Percentiles rank a stretch among this genome's conserved stretches.
Conservation (phyloP, 2,888 invertebrate species). For the Pyralis farinalis region DNA sequence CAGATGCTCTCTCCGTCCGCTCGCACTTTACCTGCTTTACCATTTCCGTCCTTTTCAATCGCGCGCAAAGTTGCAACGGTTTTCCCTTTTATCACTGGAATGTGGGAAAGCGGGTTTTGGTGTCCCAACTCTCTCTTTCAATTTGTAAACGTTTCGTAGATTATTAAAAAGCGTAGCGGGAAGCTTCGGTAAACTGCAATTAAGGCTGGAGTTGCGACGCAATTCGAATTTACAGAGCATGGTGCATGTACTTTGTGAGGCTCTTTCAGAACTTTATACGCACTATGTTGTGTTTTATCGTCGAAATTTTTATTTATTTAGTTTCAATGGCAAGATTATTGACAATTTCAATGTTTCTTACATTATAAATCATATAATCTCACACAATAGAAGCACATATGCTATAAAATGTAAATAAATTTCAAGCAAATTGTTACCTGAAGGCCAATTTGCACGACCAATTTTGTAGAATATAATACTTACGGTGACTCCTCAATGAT, state of each 20-base stretch:
- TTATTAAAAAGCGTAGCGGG: slow-evolving; percentile 37
- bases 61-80: slow-evolving; percentile 47
- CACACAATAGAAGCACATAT: too few relatives aligned
- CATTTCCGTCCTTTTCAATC: slow-evolving; percentile 45
- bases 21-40: slow-evolving; percentile 39
- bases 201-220: slow-evolving; percentile 3
- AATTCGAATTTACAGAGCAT: neutral
- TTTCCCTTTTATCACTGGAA: slow-evolving; percentile 78
- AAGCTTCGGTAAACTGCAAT: slow-evolving; percentile 12
- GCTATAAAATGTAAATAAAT: too few relatives aligned
- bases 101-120: slow-evolving; percentile 75
- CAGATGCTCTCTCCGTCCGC: slow-evolving; percentile 39
- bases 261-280: neutral
- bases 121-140: slow-evolving; percentile 77
- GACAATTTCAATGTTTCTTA: too few relatives aligned
- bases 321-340: too few relatives aligned
- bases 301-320: neutral
- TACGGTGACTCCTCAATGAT: too few relatives aligned
- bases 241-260: neutral
- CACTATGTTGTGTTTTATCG: neutral
- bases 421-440: too few relatives aligned
- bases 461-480: too few relatives aligned
- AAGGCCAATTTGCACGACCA: too few relatives aligned
- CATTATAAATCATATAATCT: too few relatives aligned
- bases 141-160: slow-evolving; percentile 58